Percentiles rank a stretch among this genome's conserved stretches.
Conservation (phyloP, 2,888 invertebrate genomes). For the Hirtodrosophila cameraria region DNA sequence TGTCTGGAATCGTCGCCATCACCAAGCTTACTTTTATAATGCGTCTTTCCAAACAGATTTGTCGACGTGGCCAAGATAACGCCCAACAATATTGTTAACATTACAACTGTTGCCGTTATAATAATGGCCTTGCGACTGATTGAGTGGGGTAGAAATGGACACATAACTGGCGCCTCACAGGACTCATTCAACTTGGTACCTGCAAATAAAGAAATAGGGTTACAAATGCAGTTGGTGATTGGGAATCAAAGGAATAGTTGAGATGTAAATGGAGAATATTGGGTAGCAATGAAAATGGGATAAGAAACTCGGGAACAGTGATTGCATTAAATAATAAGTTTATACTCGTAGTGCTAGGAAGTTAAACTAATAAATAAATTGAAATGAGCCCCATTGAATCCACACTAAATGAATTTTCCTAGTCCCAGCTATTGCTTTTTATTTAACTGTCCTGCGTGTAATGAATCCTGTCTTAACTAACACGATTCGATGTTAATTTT, state of each 20-base stretch:
- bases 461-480: no score
- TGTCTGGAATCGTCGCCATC: conserved; percentile 83
- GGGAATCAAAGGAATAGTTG: neutral
- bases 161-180: conserved; percentile 39
- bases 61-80: conserved; percentile 65
- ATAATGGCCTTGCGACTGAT: conserved; percentile 60
- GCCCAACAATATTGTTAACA: conserved; percentile 63
- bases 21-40: conserved; percentile 82
- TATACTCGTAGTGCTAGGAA: no score
- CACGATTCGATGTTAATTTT: no score
- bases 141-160: conserved; percentile 60
- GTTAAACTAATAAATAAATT: no score
- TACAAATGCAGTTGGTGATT: neutral
- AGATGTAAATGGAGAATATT: neutral
- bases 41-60: conserved; percentile 62
- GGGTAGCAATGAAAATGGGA: no score
- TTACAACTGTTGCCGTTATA: conserved; percentile 59
- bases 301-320: no score
- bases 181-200: conserved; percentile 51
- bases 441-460: no score
- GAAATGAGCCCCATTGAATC: no score
- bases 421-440: no score
- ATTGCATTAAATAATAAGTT: no score
- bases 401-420: no score
- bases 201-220: conserved; percentile 6